Evolutionary conservation across 2,797 vertebrate genomes (phyloP).

Genomic region (Megalops cyprinoides): DNA sequence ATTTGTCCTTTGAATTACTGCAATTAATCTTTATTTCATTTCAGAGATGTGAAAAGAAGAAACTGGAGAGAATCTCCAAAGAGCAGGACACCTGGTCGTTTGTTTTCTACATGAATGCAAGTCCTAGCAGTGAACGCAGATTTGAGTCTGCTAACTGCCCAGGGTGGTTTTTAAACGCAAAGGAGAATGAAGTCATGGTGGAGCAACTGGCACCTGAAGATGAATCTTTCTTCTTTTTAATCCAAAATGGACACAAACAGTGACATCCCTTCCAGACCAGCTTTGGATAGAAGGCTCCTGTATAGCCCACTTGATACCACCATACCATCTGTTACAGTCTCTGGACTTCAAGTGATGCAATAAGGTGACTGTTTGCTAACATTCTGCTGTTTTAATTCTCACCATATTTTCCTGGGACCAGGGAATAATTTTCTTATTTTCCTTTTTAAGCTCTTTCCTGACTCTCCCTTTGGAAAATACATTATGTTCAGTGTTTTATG

Average conservation of each 20-base stretch:
- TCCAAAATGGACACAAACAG: conserved; percentile 5
- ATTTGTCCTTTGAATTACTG: too few relatives aligned
- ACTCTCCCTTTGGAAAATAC: too few relatives aligned
- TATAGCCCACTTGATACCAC: too few relatives aligned
- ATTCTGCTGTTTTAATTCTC: not conserved
- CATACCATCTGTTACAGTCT: not conserved
- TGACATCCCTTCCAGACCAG: not conserved
- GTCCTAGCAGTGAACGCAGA: not conserved
- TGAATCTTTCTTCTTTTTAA: conserved; percentile 22
- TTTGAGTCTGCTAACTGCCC: conserved; percentile 37
- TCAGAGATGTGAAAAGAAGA: conserved; percentile 27
- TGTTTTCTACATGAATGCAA: conserved; percentile 44
- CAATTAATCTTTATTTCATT: too few relatives aligned
- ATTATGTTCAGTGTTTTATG: too few relatives aligned
- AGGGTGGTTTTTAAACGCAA: conserved; percentile 36
- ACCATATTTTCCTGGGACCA: not conserved
- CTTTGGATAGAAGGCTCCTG: not conserved
- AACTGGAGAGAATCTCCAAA: conserved; percentile 17
- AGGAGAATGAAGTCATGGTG: not conserved
- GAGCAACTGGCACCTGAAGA: not conserved
- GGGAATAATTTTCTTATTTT: not conserved
- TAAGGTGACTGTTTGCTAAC: not conserved
- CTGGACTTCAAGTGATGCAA: too few relatives aligned
- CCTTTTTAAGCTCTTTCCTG: too few relatives aligned
- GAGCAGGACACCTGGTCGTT: conserved; percentile 25